Base-by-base conservation (phyloP, 1,140 invertebrate genomes). In the Lerema accius region DNA sequence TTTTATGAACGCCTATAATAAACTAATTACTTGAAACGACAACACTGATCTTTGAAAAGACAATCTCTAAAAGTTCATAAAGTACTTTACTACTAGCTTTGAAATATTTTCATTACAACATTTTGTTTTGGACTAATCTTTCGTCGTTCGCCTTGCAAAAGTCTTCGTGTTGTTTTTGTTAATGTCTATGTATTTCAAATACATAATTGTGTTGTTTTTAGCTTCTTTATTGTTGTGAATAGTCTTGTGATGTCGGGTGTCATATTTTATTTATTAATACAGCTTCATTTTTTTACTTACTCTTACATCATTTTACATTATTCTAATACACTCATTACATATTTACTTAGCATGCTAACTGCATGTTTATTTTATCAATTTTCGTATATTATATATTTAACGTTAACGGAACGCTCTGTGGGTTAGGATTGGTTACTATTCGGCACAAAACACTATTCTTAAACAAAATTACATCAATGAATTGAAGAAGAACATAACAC, bases 351-450 rank as follows among this genome's bases (percentile, higher is more conserved):
- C 61, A 71, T 71, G 69, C 58, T 35, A 55, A 32, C 14, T 55
- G 69, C 69, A 67, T 71, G 61, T 46, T 23, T 63, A 46, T 61
- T 45, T 7, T 50, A 28, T 42, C 51, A 23, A 23, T 26, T 55
- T 55, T 39, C 9, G 16, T 39, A 26, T 53, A 40, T 23, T 32
- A 43, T 45, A 14, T 56, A 28, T 11, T 26, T 28, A 42, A 17
- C n/a, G 17, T 17, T 32, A 35, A n/a, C 45, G 53, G 53, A 58
- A 58, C 53, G 53, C 53, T 58, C 53, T 58, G 53, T 58, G 42
- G n/a, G 40, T 58, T 58, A 35, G 4, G 32, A 45, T 58, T 58
- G 53, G 53, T 37, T 6, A 51, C 9, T 2, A 40, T 42, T 4
- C 9, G 11, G 26, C 40, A 56, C 9, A 4, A 43, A 28, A 17